phyloP scores from a whole-genome alignment of 2,797 vertebrate species.

The Taenioides sp. region DNA sequence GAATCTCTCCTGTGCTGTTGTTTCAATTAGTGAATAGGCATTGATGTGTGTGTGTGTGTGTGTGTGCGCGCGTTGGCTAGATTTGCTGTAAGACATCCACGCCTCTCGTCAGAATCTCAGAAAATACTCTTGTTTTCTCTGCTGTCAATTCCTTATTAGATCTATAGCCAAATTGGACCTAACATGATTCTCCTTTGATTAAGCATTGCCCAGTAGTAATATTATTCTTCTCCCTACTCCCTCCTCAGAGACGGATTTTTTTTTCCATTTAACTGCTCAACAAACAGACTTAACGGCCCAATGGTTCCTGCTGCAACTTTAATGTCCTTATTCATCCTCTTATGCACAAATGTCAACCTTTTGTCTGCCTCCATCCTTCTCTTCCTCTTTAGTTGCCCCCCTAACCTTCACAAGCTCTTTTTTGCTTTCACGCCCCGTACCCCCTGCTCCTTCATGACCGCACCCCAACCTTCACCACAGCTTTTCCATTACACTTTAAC shows the following conservation, averaged over 20 bases:
- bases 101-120: conserved; percentile 37
- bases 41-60: conserved; percentile 9
- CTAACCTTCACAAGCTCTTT: conserved; percentile 34
- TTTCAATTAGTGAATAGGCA: conserved; percentile 38
- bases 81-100: conserved; percentile 37
- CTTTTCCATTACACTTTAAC: conserved; percentile 32
- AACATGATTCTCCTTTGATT: conserved; percentile 38
- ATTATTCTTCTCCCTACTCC: conserved; percentile 1
- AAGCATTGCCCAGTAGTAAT: conserved; percentile 18
- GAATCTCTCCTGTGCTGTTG: conserved; percentile 9
- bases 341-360: conserved; percentile 84
- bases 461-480: conserved; percentile 13
- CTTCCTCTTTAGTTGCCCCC: conserved; percentile 21
- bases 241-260: conserved; percentile 15
- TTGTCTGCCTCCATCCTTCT: conserved; percentile 53
- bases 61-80: background rate
- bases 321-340: conserved; percentile 82
- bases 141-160: conserved; percentile 39
- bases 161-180: conserved; percentile 25
- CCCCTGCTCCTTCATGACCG: conserved; percentile 30
- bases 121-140: conserved; percentile 34
- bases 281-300: conserved; percentile 48
- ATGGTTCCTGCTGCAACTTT: conserved; percentile 79
- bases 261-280: conserved; percentile 47
- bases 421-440: conserved; percentile 35